phyloP scores from a whole-genome alignment of 2,797 vertebrate species.

The Lindbergichthys nudifrons region DNA sequence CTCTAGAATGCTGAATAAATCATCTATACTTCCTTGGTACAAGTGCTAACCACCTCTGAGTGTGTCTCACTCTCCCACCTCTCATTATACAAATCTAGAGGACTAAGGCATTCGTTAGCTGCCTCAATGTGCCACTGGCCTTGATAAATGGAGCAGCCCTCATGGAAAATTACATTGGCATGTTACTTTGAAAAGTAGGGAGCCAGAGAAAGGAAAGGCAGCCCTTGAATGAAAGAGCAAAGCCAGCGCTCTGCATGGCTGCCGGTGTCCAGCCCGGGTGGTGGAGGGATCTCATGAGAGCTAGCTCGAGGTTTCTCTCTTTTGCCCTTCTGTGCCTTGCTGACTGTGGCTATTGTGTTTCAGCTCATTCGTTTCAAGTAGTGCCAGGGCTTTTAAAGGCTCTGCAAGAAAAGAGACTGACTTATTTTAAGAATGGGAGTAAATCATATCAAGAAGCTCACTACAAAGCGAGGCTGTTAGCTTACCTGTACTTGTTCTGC shows the following conservation, averaged over 20 bases:
- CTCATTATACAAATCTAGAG: slow-evolving; percentile 79
- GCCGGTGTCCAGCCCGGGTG: slow-evolving; percentile 63
- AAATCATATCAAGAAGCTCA: slow-evolving; percentile 52
- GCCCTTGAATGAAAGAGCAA: slow-evolving; percentile 70
- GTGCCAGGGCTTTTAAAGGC: slow-evolving; percentile 70
- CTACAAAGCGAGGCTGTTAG: slow-evolving; percentile 36
- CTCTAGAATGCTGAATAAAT: slow-evolving; percentile 76
- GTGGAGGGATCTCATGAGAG: slow-evolving; percentile 66
- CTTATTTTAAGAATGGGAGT: slow-evolving; percentile 57
- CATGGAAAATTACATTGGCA: slow-evolving; percentile 81
- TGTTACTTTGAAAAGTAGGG: slow-evolving; percentile 67
- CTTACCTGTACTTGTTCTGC: slow-evolving; percentile 30
- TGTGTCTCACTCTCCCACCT: slow-evolving; percentile 73
- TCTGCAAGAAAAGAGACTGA: slow-evolving; percentile 47
- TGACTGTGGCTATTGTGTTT: slow-evolving; percentile 76
- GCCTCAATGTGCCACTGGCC: slow-evolving; percentile 72
- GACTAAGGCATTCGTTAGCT: slow-evolving; percentile 77
- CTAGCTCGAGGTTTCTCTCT: slow-evolving; percentile 60
- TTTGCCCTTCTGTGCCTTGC: slow-evolving; percentile 49
- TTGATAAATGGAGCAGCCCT: slow-evolving; percentile 81
- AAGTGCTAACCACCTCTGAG: slow-evolving; percentile 72
- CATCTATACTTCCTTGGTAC: slow-evolving; percentile 69
- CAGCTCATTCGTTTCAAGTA: slow-evolving; percentile 74
- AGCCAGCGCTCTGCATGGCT: slow-evolving; percentile 60
- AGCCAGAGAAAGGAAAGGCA: slow-evolving; percentile 50